These are phyloP conservation scores for Ditylenchus weischeri DNA, from an alignment of 2,888 invertebrate genomes.

Conservation along the genomic window DNA sequence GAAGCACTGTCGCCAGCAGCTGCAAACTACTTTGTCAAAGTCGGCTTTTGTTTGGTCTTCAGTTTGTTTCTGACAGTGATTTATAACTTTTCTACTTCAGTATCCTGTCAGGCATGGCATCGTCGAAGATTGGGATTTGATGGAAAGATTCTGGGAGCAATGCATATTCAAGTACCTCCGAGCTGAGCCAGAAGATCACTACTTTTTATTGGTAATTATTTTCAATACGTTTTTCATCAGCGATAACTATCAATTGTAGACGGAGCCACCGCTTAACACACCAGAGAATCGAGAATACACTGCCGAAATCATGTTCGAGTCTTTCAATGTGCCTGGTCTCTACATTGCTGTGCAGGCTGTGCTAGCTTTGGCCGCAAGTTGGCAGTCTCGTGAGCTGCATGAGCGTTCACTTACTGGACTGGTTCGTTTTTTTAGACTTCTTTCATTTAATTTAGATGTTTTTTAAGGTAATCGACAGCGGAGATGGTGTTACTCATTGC, in stretches of 20 bases:
- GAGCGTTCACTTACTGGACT: constrained; percentile 87
- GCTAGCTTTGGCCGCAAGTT: constrained; percentile 92
- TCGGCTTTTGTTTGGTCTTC: constrained; percentile 58
- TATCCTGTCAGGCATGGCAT: constrained; percentile 98
- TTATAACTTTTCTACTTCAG: no score
- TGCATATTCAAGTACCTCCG: constrained; percentile 97
- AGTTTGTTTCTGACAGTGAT: background rate
- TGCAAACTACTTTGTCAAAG: constrained; percentile 87
- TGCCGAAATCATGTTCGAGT: constrained; percentile 98
- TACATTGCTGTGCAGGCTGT: constrained; percentile 99
- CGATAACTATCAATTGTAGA: constrained; percentile 62
- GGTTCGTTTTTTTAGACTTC: constrained; percentile 32
- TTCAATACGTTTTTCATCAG: background rate
- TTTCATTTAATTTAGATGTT: background rate
- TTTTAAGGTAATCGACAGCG: constrained; percentile 84
- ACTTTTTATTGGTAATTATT: constrained; percentile 74
- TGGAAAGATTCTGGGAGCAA: constrained; percentile 97
- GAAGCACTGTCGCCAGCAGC: constrained; percentile 92
- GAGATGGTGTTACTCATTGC: constrained; percentile 98
- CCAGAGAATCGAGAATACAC: constrained; percentile 84
- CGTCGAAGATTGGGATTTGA: constrained; percentile 99
- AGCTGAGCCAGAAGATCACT: constrained; percentile 97
- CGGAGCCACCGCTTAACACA: constrained; percentile 96
- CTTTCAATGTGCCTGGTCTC: constrained; percentile 97
- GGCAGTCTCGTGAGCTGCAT: constrained; percentile 84